Percentiles rank a stretch among this genome's conserved stretches.
Conservation (phyloP, 2,888 invertebrate genomes). For the Hypselothyrea guttata region DNA sequence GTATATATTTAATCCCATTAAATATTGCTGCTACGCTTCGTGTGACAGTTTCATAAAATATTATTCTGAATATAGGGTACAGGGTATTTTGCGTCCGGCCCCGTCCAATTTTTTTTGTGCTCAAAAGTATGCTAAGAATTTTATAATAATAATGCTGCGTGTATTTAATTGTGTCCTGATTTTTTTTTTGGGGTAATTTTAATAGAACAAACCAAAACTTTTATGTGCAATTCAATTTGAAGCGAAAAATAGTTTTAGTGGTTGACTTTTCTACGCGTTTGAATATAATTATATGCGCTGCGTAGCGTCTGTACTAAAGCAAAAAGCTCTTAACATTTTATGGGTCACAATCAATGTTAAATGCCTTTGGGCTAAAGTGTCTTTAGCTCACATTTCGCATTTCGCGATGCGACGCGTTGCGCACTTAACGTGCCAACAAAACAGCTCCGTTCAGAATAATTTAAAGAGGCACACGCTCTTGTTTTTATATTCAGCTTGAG, state of each 20-base stretch:
- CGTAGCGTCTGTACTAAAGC: conserved; percentile 20
- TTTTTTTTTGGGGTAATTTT: no score
- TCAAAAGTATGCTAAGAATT: conserved; percentile 6
- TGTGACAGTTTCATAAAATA: no score
- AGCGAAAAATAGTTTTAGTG: conserved; percentile 20
- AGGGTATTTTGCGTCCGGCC: no score
- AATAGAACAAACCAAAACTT: no score
- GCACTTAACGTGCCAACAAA: conserved; percentile 37
- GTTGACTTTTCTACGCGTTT: conserved; percentile 20
- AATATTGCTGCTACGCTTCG: no score
- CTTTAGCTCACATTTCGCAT: no score
- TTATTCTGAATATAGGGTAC: no score
- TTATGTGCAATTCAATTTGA: conserved; percentile 6
- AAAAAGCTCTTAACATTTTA: conserved; percentile 55
- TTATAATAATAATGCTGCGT: no score
- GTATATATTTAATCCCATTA: no score
- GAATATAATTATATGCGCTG: conserved; percentile 43
- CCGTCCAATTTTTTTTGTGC: background rate
- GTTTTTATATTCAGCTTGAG: conserved; percentile 35
- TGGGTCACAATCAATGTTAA: conserved; percentile 53
- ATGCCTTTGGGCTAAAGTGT: conserved; percentile 25
- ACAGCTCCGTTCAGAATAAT: conserved; percentile 18
- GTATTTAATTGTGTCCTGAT: no score
- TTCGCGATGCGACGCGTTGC: conserved; percentile 6
- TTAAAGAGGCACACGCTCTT: conserved; percentile 28